Conservation (phyloP, 1,140 invertebrate species). For the Drosophila repletoides region DNA sequence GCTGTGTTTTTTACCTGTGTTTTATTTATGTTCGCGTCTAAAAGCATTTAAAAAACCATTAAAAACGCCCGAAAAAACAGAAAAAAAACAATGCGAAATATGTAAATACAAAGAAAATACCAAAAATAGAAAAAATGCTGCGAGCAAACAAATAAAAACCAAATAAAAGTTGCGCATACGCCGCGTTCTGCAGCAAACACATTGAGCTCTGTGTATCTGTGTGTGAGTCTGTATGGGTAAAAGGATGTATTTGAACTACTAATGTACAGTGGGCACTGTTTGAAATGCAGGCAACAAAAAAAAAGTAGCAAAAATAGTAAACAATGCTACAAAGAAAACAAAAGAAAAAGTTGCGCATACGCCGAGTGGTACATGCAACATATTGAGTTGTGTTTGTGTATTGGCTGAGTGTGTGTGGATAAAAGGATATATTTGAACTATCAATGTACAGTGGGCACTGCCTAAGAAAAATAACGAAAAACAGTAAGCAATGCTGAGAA, state of each 20-base stretch:
- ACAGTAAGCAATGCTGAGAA: too few relatives aligned
- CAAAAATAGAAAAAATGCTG: not conserved
- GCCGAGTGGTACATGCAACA: conserved; percentile 31
- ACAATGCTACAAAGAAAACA: too few relatives aligned
- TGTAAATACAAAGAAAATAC: conserved; percentile 40
- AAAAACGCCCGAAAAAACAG: conserved; percentile 19
- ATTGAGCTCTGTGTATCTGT: conserved; percentile 25
- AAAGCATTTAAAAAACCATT: conserved; percentile 57
- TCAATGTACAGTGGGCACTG: too few relatives aligned
- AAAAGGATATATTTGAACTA: too few relatives aligned
- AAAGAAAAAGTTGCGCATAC: conserved; percentile 66
- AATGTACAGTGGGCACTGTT: too few relatives aligned
- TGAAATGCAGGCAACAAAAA: too few relatives aligned
- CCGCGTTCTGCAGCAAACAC: conserved; percentile 24
- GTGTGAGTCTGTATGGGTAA: conserved; percentile 18
- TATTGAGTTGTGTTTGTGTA: conserved; percentile 29
- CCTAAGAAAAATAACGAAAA: too few relatives aligned
- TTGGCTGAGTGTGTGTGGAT: too few relatives aligned
- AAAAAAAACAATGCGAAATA: conserved; percentile 14
- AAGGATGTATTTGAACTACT: too few relatives aligned
- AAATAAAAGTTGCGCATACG: conserved; percentile 51
- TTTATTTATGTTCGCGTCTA: conserved; percentile 48
- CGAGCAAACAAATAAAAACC: not conserved
- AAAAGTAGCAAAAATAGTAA: too few relatives aligned
- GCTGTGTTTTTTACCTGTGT: conserved; percentile 20